Evolutionary conservation across 2,888 invertebrate species (phyloP).

Genomic region (Exocentrus adspersus): DNA sequence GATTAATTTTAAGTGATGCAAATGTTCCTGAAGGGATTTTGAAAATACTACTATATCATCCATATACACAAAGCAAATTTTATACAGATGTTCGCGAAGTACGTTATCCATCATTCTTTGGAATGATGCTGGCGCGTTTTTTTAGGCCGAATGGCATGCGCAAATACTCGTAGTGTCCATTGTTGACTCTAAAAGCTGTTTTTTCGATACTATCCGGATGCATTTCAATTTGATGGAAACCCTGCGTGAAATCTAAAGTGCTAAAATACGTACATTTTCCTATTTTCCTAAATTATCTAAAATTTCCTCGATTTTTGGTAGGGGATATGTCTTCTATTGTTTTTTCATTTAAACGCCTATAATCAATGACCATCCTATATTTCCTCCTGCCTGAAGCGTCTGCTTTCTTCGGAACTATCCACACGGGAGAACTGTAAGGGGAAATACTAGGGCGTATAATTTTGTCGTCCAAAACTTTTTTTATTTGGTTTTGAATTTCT

Average conservation of each 20-base stretch:
- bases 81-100: constrained; percentile 35
- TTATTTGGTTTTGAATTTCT: constrained; percentile 30
- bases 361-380: constrained; percentile 35
- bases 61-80: constrained; percentile 44
- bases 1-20: constrained; percentile 33
- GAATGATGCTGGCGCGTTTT: constrained; percentile 48
- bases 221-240: constrained; percentile 52
- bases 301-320: constrained; percentile 45
- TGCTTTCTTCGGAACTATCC: constrained; percentile 36
- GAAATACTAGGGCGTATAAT: constrained; percentile 22
- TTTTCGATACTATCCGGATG: constrained; percentile 38
- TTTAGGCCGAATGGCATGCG: constrained; percentile 49
- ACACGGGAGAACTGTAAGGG: constrained; percentile 31
- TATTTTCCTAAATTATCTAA: constrained; percentile 47
- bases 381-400: constrained; percentile 37
- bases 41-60: constrained; percentile 44
- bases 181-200: constrained; percentile 47
- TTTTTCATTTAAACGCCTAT: constrained; percentile 24
- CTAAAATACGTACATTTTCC: constrained; percentile 44
- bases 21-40: constrained; percentile 38
- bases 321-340: constrained; percentile 27
- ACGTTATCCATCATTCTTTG: constrained; percentile 46
- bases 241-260: constrained; percentile 45
- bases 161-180: constrained; percentile 47
- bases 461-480: constrained; percentile 10